Percentiles rank a stretch among this genome's conserved stretches.
Conservation (phyloP, 2,113 vertebrate genomes). For the Corvus cornix region DNA sequence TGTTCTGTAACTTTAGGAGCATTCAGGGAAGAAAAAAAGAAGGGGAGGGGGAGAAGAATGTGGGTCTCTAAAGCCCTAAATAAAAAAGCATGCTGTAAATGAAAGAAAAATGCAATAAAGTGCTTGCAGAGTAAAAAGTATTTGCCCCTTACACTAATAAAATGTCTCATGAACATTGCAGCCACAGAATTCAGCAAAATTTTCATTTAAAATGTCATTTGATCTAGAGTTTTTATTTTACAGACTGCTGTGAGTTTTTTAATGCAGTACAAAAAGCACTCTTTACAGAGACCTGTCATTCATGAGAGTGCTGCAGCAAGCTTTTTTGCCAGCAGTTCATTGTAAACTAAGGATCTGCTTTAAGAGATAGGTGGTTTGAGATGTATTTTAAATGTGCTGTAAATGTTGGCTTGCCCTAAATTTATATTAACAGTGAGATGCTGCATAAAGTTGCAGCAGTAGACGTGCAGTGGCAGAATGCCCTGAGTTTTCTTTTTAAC, state of each 20-base stretch:
- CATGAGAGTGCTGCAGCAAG: not conserved
- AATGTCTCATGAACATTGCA: constrained; percentile 17
- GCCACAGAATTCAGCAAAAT: constrained; percentile 6
- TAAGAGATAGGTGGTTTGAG: constrained; percentile 18
- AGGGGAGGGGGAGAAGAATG: constrained; percentile 37
- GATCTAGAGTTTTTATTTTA: constrained; percentile 49
- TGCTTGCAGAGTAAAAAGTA: constrained; percentile 5
- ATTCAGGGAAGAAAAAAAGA: constrained; percentile 47
- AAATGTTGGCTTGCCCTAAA: constrained; percentile 27
- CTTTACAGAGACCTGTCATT: constrained; percentile 35
- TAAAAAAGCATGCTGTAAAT: constrained; percentile 48
- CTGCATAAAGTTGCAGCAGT: constrained; percentile 46
- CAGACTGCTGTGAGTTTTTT: constrained; percentile 35
- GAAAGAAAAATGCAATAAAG: constrained; percentile 65
- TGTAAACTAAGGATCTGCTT: not conserved
- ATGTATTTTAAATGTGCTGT: constrained; percentile 31
- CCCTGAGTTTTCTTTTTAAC: constrained; percentile 53
- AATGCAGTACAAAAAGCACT: constrained; percentile 24
- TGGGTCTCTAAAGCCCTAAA: constrained; percentile 73
- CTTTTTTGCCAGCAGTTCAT: not conserved
- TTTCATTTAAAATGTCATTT: constrained; percentile 55
- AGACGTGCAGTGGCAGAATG: constrained; percentile 23
- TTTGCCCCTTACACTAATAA: constrained; percentile 45
- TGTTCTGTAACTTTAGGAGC: constrained; percentile 76
- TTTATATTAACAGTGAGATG: constrained; percentile 31